phyloP scores from a whole-genome alignment of 2,797 vertebrate genomes.

The Paguma larvata region DNA sequence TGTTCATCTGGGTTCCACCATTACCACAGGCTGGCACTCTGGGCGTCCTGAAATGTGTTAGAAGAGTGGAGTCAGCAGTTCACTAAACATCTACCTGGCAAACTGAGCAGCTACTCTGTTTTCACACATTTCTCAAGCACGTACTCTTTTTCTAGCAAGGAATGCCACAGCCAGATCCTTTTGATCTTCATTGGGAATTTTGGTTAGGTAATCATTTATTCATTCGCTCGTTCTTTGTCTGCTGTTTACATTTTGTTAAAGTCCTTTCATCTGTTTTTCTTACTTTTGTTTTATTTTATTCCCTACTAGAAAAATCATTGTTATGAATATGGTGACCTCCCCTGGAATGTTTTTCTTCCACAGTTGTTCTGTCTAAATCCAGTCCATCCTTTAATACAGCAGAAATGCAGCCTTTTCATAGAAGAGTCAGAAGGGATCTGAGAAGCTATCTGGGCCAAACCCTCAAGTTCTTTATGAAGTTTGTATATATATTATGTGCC shows the following conservation, averaged over 20 bases:
- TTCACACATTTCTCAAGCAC: not conserved
- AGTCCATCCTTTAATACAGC: not conserved
- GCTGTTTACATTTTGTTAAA: conserved; percentile 58
- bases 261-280: conserved; percentile 33
- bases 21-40: not conserved
- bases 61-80: not conserved
- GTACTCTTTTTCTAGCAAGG: not conserved
- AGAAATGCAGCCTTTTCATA: conserved; percentile 26
- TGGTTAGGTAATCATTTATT: not conserved
- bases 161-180: conserved; percentile 8
- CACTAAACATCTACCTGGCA: not conserved
- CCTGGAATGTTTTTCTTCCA: conserved; percentile 12
- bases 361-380: not conserved
- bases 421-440: conserved; percentile 39
- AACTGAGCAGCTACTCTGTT: not conserved
- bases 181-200: conserved; percentile 46
- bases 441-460: not conserved
- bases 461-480: conserved; percentile 30
- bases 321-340: conserved; percentile 1
- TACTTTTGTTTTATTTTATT: conserved; percentile 53
- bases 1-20: not conserved
- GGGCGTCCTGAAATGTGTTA: conserved; percentile 8
- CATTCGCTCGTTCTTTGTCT: conserved; percentile 55
- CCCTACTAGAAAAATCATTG: not conserved
- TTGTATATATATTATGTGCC: not conserved